Base-by-base conservation (phyloP, 2,888 invertebrate genomes). In the Tromatobia lineatoria region DNA sequence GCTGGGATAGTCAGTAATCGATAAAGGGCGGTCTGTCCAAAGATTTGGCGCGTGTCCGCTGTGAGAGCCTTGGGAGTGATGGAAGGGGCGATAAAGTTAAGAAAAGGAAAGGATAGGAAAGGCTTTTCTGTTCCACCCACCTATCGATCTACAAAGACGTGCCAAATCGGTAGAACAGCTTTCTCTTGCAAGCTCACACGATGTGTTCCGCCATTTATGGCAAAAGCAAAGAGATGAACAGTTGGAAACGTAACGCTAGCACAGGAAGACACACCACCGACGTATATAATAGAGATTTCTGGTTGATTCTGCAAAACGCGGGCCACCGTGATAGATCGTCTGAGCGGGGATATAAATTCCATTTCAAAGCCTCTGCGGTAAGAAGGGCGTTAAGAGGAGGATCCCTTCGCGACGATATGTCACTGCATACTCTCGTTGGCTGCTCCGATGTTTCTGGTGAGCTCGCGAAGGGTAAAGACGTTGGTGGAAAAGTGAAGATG, bases 321-420 rank as follows among this genome's bases (percentile, higher is more conserved):
- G 78, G 84, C 83, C 86, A 1, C 45, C 77, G 88, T 89, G 90
- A 90, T 90, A 86, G 90, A 90, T 90, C 85, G 88, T 85, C 80
- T 71, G 83, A 83, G 89, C 88, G 87, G 89, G 86, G 89, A 90
- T 89, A 90, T 91, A 90, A 90, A 91, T 90, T 90, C 86, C 88
- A 85, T 80, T 88, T 86, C 83, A 78, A 86, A 69, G 75, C 61
- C 69, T 38, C 47, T 54, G 80, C 73, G 87, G 89, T 90, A 91
- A 91, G 90, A 89, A 89, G 89, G 88, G 88, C 87, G 88, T 88
- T 88, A 90, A 91, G 88, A 90, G 88, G 87, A 88, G 86, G 88
- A 88, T 87, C 88, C 86, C 86, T 83, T 83, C 88, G 88, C 88
- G 88, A 88, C 90, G 89, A 91, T 91, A 91, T 89, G 90, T 91